A percentile compares a stretch with the other conserved stretches of the same genome.
phyloP scores from a whole-genome alignment of 2,113 vertebrate species.

The Sinocyclocheilus grahami region DNA sequence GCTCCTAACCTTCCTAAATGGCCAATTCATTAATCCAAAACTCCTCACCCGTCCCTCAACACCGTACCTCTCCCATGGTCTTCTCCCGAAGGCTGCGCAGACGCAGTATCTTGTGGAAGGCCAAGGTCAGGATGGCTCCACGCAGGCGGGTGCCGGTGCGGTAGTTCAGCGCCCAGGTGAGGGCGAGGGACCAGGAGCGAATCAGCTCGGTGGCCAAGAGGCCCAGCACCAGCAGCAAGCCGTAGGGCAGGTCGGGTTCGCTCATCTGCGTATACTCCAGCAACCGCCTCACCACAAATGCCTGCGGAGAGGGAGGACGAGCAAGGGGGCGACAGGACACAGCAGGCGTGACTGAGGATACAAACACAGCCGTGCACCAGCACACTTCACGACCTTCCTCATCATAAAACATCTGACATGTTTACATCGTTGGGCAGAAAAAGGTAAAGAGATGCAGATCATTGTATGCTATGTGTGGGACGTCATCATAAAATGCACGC shows the following conservation, averaged over 20 bases:
- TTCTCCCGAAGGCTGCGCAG: conserved; percentile 89
- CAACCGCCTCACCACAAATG: conserved; percentile 90
- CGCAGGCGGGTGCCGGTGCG: conserved; percentile 87
- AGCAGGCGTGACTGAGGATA: conserved; percentile 69
- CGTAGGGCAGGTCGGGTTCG: conserved; percentile 83
- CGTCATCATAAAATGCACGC: conserved; percentile 41
- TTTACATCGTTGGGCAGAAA: conserved; percentile 37
- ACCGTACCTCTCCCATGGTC: conserved; percentile 86
- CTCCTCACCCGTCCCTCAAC: background rate
- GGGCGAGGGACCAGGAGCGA: conserved; percentile 90
- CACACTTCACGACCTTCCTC: conserved; percentile 32
- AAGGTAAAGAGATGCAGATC: conserved; percentile 46
- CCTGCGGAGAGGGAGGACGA: conserved; percentile 85
- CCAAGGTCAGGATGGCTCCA: conserved; percentile 88
- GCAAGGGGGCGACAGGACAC: conserved; percentile 74
- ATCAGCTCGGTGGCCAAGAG: conserved; percentile 86
- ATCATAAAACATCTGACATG: conserved; percentile 1
- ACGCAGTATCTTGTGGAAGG: conserved; percentile 88
- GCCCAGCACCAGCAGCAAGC: conserved; percentile 88
- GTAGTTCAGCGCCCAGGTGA: conserved; percentile 94
- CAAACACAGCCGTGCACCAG: background rate
- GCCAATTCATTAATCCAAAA: background rate
- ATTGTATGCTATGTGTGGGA: conserved; percentile 49
- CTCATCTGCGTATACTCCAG: conserved; percentile 87
- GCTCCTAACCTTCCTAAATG: conserved; percentile 37